Conservation (phyloP, 2,113 vertebrate genomes). For the Macroglossus sobrinus region DNA sequence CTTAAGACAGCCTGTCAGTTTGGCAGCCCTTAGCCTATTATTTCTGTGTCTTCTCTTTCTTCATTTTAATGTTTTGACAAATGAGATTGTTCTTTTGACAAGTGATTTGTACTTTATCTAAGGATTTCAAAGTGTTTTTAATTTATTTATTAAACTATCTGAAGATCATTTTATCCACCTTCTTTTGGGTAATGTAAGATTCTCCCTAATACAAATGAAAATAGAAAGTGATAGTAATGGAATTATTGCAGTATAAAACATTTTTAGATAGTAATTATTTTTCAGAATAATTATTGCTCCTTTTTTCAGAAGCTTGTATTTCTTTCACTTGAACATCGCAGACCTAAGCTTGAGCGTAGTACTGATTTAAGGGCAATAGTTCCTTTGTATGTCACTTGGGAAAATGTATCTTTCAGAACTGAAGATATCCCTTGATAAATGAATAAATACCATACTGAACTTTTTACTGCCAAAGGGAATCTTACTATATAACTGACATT, state of each 20-base stretch:
- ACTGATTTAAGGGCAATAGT: background rate
- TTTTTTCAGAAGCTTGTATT: constrained; percentile 38
- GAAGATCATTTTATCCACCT: constrained; percentile 48
- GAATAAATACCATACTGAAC: background rate
- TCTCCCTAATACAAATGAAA: constrained; percentile 47
- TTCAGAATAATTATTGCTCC: background rate
- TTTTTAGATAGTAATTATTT: constrained; percentile 1
- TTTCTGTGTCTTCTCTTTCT: constrained; percentile 66
- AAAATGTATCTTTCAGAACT: background rate
- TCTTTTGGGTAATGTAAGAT: constrained; percentile 42
- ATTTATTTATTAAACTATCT: constrained; percentile 69
- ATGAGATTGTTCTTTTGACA: constrained; percentile 75
- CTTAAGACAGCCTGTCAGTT: constrained; percentile 71
- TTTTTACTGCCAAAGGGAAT: constrained; percentile 17
- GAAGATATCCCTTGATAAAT: background rate
- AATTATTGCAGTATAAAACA: constrained; percentile 17
- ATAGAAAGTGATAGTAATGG: constrained; percentile 37
- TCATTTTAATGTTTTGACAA: constrained; percentile 77
- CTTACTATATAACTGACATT: background rate
- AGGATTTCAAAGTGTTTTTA: constrained; percentile 66
- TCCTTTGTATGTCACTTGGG: background rate
- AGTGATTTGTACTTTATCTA: constrained; percentile 70
- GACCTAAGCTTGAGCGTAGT: background rate
- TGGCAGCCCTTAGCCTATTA: constrained; percentile 69
- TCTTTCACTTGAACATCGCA: constrained; percentile 27